Evolutionary conservation across 2,113 vertebrate species (phyloP), one percentile per base, ranked within the genome.

Genomic region (Aviceda subcristata): DNA sequence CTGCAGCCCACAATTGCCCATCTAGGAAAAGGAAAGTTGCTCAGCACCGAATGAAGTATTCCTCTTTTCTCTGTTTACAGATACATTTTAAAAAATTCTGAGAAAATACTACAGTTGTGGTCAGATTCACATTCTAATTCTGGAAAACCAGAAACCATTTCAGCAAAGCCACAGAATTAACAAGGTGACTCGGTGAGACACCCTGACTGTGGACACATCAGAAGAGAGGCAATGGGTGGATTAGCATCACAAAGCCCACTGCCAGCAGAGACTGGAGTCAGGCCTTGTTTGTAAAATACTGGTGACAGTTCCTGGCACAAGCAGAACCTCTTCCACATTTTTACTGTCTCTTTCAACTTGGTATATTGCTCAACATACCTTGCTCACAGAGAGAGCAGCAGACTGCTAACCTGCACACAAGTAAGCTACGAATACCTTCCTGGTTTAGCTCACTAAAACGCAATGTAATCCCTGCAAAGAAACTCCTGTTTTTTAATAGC

Each of bases 1-100:
- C 57, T 92, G 59, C 76, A 89, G 68, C 51, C 60, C 72, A 80
- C 12, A 6, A 11, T 71, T 45, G 51, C 50, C 67, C 72, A 95
- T 67, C 86, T 53, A 95, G 63, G 75, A 96, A 72, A 9, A 89
- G 56, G 23, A 85, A 90, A 79, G 73, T 68, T 92, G 56, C 81
- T 78, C 66, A 85, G 56, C 39, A 29, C 53, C 36, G 55, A 67
- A 46, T 38, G 32, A 55, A 90, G 29, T 21, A 85, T 57, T 97
- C 26, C 39, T 76, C 86, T 81, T 69, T 68, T 32, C 68, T 87
- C 77, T 51, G 23, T 67, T 75, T 72, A 39, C 12, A 82, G 55
- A 59, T 23, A 50, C 3, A 50, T 39, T 64, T n/a, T 30, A 6
- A 68, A 78, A 73, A 77, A 55, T 3, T 50, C 30, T 53, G 66